A percentile compares a stretch with the other conserved stretches of the same genome.
Conservation (phyloP, 2,888 invertebrate genomes). For the Salticus scenicus region DNA sequence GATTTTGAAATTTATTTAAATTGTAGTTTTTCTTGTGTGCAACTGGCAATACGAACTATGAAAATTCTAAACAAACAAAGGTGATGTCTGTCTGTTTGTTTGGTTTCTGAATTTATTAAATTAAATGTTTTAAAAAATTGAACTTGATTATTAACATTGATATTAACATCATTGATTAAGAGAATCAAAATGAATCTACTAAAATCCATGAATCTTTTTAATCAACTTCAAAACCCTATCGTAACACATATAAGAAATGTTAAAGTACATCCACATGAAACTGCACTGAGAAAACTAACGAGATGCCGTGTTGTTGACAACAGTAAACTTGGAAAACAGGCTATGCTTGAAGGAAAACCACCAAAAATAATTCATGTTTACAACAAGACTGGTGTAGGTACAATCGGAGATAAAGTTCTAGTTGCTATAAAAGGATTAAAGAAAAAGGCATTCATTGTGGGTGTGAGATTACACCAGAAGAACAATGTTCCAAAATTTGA, state of each 20-base stretch:
- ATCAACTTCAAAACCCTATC: no score
- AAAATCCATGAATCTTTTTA: not conserved
- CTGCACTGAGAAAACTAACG: constrained; percentile 78
- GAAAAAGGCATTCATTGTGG: constrained; percentile 93
- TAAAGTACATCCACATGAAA: constrained; percentile 69
- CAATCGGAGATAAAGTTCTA: constrained; percentile 88
- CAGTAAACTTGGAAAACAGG: constrained; percentile 93
- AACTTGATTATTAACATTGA: no score
- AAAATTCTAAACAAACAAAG: no score
- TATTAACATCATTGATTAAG: no score
- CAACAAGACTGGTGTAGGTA: constrained; percentile 82
- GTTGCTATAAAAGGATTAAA: constrained; percentile 96
- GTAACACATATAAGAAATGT: no score
- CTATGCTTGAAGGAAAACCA: constrained; percentile 95
- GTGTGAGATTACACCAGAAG: constrained; percentile 87
- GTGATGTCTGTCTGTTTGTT: no score
- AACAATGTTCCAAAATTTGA: constrained; percentile 92
- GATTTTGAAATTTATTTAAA: no score
- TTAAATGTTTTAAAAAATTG: no score
- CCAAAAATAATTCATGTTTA: constrained; percentile 96
- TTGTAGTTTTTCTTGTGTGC: no score
- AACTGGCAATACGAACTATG: no score
- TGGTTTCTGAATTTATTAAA: no score
- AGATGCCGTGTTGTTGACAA: constrained; percentile 96
- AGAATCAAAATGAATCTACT: not conserved